Percentiles rank a stretch among this genome's conserved stretches.
Conservation (phyloP, 2,888 invertebrate genomes). For the Harpagoxenus sublaevis region DNA sequence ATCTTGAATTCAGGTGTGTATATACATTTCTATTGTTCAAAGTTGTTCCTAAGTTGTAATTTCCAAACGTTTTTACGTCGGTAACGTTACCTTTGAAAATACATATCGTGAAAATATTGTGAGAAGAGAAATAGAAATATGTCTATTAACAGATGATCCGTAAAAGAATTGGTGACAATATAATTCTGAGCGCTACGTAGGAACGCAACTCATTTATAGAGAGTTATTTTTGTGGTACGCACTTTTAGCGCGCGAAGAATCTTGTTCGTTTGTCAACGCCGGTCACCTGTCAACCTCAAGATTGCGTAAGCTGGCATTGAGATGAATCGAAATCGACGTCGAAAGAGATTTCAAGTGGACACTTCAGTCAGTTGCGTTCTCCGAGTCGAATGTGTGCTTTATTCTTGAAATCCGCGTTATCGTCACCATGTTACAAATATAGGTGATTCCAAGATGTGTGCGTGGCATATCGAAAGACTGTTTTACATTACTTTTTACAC, state of each 20-base stretch:
- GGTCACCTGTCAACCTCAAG: conserved; percentile 63
- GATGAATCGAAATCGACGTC: conserved; percentile 41
- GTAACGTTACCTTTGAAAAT: neutral
- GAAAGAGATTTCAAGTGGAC: conserved; percentile 32
- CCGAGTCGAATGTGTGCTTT: neutral
- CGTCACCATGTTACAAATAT: neutral
- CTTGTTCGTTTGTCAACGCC: conserved; percentile 68
- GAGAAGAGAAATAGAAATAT: neutral
- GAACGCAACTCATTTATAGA: conserved; percentile 13
- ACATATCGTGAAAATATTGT: neutral
- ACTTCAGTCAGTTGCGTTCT: neutral
- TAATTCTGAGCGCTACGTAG: neutral
- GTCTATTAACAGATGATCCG: neutral
- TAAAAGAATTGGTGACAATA: neutral
- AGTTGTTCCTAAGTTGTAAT: neutral
- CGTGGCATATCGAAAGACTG: neutral
- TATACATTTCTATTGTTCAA: neutral
- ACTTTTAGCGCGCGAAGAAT: conserved; percentile 65
- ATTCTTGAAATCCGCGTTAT: conserved; percentile 4
- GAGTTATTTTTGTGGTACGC: conserved; percentile 63
- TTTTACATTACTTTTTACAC: neutral
- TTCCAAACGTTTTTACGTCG: neutral
- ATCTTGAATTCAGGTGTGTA: neutral
- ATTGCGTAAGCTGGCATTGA: conserved; percentile 66
- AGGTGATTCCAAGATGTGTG: neutral